These are phyloP conservation scores for Pocota personata DNA, from an alignment of 2,888 invertebrate genomes.

Conservation along the genomic window DNA sequence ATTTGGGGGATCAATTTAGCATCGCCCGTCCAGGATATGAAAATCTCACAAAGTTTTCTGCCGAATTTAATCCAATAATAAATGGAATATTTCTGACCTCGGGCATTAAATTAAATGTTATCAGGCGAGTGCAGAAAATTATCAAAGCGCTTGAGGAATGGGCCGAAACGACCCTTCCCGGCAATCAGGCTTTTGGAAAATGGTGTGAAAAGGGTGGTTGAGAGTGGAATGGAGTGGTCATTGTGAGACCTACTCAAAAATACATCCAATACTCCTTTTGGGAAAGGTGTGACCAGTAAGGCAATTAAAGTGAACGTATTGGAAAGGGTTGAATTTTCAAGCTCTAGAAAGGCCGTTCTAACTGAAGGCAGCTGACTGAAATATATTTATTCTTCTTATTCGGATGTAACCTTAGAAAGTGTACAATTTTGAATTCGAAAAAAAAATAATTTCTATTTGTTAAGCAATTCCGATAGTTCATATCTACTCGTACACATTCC, in stretches of 20 bases:
- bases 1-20: conserved; percentile 72
- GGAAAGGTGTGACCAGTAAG: conserved; percentile 32
- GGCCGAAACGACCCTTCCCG: conserved; percentile 27
- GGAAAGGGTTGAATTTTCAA: background rate
- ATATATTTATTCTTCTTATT: too few species aligned
- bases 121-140: conserved; percentile 83
- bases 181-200: conserved; percentile 6
- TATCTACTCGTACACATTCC: too few species aligned
- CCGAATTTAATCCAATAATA: conserved; percentile 83
- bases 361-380: background rate
- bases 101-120: conserved; percentile 83
- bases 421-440: too few species aligned
- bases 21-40: conserved; percentile 65
- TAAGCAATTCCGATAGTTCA: too few species aligned
- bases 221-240: conserved; percentile 21
- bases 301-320: conserved; percentile 51
- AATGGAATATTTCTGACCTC: conserved; percentile 83
- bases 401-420: too few species aligned
- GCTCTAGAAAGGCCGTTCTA: background rate
- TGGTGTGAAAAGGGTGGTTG: conserved; percentile 36
- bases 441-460: too few species aligned
- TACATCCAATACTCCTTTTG: conserved; percentile 19
- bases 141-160: conserved; percentile 77
- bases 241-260: conserved; percentile 15
- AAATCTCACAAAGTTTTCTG: conserved; percentile 78